These are phyloP conservation scores for Anorthoa munda DNA, from an alignment of 2,888 invertebrate genomes.

Conservation along the genomic window DNA sequence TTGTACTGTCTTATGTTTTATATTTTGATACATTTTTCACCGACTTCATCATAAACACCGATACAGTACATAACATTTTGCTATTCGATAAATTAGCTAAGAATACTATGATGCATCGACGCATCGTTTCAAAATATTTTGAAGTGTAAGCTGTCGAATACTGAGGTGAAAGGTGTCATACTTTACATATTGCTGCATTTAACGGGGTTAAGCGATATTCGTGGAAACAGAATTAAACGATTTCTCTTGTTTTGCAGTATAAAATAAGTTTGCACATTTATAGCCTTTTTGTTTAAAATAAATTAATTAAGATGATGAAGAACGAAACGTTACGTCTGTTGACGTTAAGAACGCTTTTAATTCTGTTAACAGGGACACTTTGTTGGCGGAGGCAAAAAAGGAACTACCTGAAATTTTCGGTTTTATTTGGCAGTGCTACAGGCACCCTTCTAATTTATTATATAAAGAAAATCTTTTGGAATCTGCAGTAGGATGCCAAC, in stretches of 20 bases:
- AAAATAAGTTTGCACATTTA: constrained; percentile 31
- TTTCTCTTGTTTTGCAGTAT: constrained; percentile 37
- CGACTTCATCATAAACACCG: background rate
- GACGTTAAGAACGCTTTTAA: too few relatives aligned
- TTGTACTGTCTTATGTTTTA: background rate
- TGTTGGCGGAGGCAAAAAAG: too few relatives aligned
- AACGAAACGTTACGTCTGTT: too few relatives aligned
- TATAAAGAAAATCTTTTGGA: too few relatives aligned
- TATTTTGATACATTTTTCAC: background rate
- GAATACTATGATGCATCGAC: background rate
- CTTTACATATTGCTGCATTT: constrained; percentile 22
- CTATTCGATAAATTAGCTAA: background rate
- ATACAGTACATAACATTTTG: background rate
- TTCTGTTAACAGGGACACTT: too few relatives aligned
- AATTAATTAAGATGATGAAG: background rate
- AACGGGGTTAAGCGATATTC: constrained; percentile 37
- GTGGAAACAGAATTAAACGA: constrained; percentile 33
- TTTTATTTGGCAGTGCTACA: too few relatives aligned
- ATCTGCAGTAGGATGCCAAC: too few relatives aligned
- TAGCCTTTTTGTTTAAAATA: constrained; percentile 2
- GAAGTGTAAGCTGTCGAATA: constrained; percentile 5
- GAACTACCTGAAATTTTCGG: too few relatives aligned
- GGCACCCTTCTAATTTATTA: too few relatives aligned
- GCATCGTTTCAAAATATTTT: background rate
- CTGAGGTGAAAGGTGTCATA: constrained; percentile 35